Base-by-base conservation (phyloP, 2,113 vertebrate species). In the Seriola quinqueradiata region DNA sequence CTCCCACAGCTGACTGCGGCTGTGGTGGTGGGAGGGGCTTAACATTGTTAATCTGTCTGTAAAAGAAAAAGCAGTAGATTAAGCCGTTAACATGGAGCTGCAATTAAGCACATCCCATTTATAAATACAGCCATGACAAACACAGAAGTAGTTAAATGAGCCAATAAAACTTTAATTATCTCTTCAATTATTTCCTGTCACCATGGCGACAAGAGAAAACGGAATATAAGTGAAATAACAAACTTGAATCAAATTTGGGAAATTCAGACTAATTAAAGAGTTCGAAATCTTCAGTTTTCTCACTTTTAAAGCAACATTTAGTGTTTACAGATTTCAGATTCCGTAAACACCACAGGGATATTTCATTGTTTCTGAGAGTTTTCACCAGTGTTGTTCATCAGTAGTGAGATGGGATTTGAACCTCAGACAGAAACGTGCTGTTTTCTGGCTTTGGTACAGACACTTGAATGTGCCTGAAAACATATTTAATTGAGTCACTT, bases 101-200 rank as follows among this genome's bases (percentile, higher is more conserved):
- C 75, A 82, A 82, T 82, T 82, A 75, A 73, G 63, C 68, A 68
- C 63, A 50, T 25, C 52, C 42, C 48, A 75, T 81, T 81, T 77
- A 77, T 70, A 66, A 78, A 69, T 48, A 64, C 8, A 38, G 44
- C 16, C 71, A 46, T 36, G 54, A 76, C 25, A 59, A 67, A 81
- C 19, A 63, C 61, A 81, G 63, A 78, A 60, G 28, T 10, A 44
- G 58, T 70, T 48, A 79, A 82, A 86, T 40, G 52, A 82, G 67
- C 50, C 79, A 66, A 46, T 75, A 55, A 79, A 73, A 82, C 70
- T 75, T 73, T 32, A 75, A 73, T 82, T 82, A 82, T 78, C 79
- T 78, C 59, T 54, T 21, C 25, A 58, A 32, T 32, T 46, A 71
- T 71, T 38, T 42, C 34, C 1, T 7, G 69, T 69, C 8, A 36